Conservation (phyloP, 2,888 invertebrate species). For the Hybos culiciformis region DNA sequence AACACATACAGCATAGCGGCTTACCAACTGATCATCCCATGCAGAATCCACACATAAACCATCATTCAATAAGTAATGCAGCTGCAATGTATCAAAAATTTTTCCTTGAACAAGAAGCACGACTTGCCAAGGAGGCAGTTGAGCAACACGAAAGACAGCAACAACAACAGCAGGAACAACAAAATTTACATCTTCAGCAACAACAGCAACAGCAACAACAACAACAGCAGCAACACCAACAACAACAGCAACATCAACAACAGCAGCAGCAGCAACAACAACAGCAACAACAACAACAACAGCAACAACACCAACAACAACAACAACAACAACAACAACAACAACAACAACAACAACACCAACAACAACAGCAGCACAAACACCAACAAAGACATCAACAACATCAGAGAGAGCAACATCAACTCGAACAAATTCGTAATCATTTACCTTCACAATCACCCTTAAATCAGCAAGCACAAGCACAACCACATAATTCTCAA, state of each 20-base stretch:
- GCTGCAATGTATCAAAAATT: constrained; percentile 67
- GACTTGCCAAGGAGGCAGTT: constrained; percentile 51
- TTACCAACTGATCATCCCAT: constrained; percentile 24
- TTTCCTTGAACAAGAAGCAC: constrained; percentile 65
- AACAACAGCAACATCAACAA: constrained; percentile 38
- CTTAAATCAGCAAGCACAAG: constrained; percentile 20
- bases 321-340: constrained; percentile 32
- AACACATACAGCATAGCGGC: constrained; percentile 37
- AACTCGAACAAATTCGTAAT: constrained; percentile 12
- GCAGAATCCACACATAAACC: constrained; percentile 37
- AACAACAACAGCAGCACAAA: constrained; percentile 33
- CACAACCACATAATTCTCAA: constrained; percentile 28
- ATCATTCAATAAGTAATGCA: constrained; percentile 47
- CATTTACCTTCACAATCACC: constrained; percentile 5
- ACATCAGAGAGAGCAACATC: constrained; percentile 40
- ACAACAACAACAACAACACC: constrained; percentile 34
- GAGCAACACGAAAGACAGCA: constrained; percentile 44
- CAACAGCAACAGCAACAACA: constrained; percentile 42
- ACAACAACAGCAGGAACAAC: constrained; percentile 34
- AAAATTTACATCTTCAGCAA: constrained; percentile 39
- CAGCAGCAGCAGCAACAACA: constrained; percentile 37
- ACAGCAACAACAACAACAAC: constrained; percentile 40
- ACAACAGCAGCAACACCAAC: constrained; percentile 40
- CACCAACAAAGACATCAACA: constrained; percentile 35
- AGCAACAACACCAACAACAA: constrained; percentile 44